Conservation (phyloP, 2,797 vertebrate species). For the Apodemus agrarius region DNA sequence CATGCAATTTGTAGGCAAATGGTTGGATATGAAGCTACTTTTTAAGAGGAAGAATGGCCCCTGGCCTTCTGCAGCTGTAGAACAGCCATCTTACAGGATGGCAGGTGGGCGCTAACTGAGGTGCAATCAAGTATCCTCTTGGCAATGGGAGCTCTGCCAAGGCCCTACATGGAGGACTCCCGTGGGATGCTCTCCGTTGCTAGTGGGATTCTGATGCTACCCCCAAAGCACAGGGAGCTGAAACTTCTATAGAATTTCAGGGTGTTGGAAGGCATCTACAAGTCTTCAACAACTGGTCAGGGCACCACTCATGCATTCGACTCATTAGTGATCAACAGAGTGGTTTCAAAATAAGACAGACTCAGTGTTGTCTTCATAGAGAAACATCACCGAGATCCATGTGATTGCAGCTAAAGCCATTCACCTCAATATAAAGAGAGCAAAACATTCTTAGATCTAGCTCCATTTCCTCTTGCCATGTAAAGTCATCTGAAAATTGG, state of each 20-base stretch:
- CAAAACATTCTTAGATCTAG: background rate
- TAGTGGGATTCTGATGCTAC: background rate
- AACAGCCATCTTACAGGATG: background rate
- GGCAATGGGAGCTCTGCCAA: background rate
- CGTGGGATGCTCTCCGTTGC: background rate
- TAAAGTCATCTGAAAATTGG: background rate
- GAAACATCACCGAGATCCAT: background rate
- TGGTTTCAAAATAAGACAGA: background rate
- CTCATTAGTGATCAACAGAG: background rate
- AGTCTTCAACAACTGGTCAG: background rate
- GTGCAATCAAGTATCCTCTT: background rate
- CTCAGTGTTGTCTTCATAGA: background rate
- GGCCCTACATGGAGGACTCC: background rate
- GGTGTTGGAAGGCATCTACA: background rate
- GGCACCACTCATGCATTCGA: background rate
- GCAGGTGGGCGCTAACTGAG: background rate
- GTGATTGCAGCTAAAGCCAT: background rate
- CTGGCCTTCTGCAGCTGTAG: background rate
- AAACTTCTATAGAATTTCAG: background rate
- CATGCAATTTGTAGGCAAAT: too few species aligned
- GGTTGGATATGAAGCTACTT: background rate
- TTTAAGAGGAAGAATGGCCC: background rate
- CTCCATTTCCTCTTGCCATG: background rate
- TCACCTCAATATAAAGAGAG: background rate
- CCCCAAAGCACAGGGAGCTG: background rate